These are phyloP conservation scores for Cataglyphis hispanica DNA, from an alignment of 1,140 invertebrate genomes.

Conservation along the genomic window DNA sequence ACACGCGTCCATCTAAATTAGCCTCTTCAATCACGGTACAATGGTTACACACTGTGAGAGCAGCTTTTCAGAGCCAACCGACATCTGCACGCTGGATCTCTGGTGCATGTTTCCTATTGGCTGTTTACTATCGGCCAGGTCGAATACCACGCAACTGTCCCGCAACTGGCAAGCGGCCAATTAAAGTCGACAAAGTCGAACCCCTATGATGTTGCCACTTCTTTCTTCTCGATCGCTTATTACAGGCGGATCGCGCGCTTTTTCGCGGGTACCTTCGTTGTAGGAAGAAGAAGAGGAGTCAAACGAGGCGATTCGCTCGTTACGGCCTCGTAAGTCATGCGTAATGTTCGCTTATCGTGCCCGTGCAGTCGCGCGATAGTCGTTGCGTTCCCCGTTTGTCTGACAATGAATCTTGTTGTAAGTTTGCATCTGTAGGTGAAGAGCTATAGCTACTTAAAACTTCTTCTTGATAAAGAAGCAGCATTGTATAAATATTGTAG, in stretches of 20 bases:
- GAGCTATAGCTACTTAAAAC: not conserved
- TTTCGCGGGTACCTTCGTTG: slow-evolving; percentile 64
- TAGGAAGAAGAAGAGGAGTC: slow-evolving; percentile 60
- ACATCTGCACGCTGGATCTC: slow-evolving; percentile 45
- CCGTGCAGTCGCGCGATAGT: not conserved
- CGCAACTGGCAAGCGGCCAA: slow-evolving; percentile 71
- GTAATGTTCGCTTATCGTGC: slow-evolving; percentile 41
- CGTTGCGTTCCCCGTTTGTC: slow-evolving; percentile 37
- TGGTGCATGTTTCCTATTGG: slow-evolving; percentile 70
- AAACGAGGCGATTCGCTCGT: slow-evolving; percentile 55
- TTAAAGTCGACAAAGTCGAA: slow-evolving; percentile 20
- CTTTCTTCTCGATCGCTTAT: slow-evolving; percentile 58
- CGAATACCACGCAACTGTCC: slow-evolving; percentile 43
- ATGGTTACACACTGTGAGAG: slow-evolving; percentile 70
- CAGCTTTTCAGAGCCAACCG: slow-evolving; percentile 69
- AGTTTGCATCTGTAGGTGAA: slow-evolving; percentile 15
- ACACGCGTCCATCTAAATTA: slow-evolving; percentile 74
- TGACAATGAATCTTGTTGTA: not conserved
- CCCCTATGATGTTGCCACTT: slow-evolving; percentile 42
- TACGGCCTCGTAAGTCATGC: slow-evolving; percentile 59
- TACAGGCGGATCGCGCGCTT: slow-evolving; percentile 47
- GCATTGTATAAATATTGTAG: not conserved
- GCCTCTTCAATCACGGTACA: slow-evolving; percentile 75
- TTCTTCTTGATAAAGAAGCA: slow-evolving; percentile 9
- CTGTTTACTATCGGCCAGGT: slow-evolving; percentile 67